A percentile compares a stretch with the other conserved stretches of the same genome.
phyloP scores from a whole-genome alignment of 2,888 invertebrate genomes.

The Cosmopolites sordidus region DNA sequence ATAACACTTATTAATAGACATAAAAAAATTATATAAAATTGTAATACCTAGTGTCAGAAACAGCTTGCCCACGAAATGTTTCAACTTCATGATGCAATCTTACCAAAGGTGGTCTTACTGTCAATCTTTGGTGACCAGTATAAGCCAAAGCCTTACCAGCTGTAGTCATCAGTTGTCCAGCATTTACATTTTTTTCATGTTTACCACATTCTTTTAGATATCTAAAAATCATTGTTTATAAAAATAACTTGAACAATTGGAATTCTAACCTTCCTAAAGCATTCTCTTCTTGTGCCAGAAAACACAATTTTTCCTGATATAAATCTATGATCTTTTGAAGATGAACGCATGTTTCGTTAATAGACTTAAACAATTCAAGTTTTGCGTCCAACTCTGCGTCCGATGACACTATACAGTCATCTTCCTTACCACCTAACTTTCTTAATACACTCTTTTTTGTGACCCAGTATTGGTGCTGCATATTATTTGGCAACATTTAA shows the following conservation, averaged over 20 bases:
- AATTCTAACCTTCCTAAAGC: conserved; percentile 62
- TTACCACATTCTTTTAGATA: conserved; percentile 93
- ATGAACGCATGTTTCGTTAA: conserved; percentile 84
- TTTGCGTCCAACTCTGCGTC: conserved; percentile 97
- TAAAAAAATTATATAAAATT: not conserved
- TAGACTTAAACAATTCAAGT: conserved; percentile 86
- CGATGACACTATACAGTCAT: conserved; percentile 92
- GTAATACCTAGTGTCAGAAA: conserved; percentile 81
- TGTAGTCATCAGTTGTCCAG: conserved; percentile 76
- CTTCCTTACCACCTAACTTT: conserved; percentile 94
- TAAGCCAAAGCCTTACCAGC: conserved; percentile 70
- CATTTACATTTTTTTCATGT: conserved; percentile 78
- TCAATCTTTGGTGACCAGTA: conserved; percentile 82
- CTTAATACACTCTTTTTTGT: conserved; percentile 92
- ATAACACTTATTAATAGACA: too few species aligned
- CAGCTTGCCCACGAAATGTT: conserved; percentile 90
- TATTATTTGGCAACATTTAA: conserved; percentile 38
- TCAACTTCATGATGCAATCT: conserved; percentile 95
- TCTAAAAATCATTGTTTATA: conserved; percentile 11
- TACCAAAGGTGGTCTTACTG: conserved; percentile 78
- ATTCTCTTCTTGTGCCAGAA: conserved; percentile 93
- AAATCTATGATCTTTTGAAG: conserved; percentile 85
- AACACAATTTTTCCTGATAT: conserved; percentile 89
- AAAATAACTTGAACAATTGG: not conserved
- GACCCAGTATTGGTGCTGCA: conserved; percentile 98